phyloP scores from a whole-genome alignment of 2,113 vertebrate species.

The Gobiocypris rarus region DNA sequence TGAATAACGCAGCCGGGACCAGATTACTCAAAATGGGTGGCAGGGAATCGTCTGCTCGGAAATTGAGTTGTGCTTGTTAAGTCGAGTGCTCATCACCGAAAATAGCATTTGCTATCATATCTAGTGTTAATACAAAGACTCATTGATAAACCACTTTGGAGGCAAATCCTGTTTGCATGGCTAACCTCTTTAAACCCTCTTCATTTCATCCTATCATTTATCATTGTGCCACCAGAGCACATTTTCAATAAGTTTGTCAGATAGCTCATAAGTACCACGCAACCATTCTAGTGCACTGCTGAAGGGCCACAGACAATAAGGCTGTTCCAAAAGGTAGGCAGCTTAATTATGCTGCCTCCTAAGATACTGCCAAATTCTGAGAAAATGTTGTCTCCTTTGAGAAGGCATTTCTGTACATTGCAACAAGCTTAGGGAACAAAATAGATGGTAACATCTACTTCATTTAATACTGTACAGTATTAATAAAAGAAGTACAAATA shows the following conservation, averaged over 20 bases:
- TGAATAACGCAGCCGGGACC: conserved; percentile 64
- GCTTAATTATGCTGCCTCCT: conserved; percentile 20
- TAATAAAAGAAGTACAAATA: too few relatives aligned
- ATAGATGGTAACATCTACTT: neutral
- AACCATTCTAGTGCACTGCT: conserved; percentile 33
- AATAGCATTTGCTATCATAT: conserved; percentile 63
- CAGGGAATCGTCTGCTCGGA: conserved; percentile 65
- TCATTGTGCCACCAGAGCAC: conserved; percentile 37
- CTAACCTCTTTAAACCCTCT: conserved; percentile 54
- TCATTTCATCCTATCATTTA: conserved; percentile 51
- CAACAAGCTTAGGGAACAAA: neutral
- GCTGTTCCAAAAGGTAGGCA: neutral
- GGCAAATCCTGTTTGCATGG: conserved; percentile 52
- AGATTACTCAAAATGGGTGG: conserved; percentile 64
- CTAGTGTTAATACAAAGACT: conserved; percentile 57
- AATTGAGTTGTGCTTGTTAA: conserved; percentile 75
- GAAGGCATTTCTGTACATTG: neutral
- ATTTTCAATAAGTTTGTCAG: conserved; percentile 44
- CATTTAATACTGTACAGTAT: neutral
- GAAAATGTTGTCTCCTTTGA: neutral
- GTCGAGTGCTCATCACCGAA: conserved; percentile 66
- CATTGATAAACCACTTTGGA: conserved; percentile 54
- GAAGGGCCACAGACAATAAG: conserved; percentile 37
- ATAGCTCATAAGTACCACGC: conserved; percentile 30
- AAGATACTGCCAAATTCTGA: neutral